A percentile compares a stretch with the other conserved stretches of the same genome.
Evolutionary conservation across 2,888 invertebrate species (phyloP).

Genomic region (Metallyticus violacea): DNA sequence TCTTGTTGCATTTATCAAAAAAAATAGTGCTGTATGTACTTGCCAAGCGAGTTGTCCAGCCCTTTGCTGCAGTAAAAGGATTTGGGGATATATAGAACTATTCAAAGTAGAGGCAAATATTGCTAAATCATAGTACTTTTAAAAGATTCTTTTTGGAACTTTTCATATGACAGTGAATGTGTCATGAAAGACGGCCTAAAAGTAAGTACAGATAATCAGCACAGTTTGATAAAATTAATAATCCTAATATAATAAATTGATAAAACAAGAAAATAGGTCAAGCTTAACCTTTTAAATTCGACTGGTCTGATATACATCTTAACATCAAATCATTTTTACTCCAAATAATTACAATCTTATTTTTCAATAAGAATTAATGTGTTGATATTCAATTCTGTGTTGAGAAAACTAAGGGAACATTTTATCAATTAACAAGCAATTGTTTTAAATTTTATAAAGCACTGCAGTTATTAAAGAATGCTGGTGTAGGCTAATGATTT

Average conservation of each 20-base stretch:
- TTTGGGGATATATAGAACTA: too few species aligned
- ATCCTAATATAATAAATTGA: not conserved
- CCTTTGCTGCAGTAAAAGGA: not conserved
- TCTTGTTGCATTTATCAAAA: not conserved
- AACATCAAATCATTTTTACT: not conserved
- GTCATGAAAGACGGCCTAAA: not conserved
- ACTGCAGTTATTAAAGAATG: not conserved
- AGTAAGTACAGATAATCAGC: not conserved
- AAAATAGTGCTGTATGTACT: not conserved
- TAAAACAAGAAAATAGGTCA: not conserved
- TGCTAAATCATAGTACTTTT: too few species aligned
- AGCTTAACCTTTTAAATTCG: too few species aligned
- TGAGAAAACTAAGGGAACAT: not conserved
- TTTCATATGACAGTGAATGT: not conserved
- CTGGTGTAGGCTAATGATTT: not conserved
- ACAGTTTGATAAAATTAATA: too few species aligned
- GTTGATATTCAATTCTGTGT: too few species aligned
- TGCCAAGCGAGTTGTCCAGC: not conserved
- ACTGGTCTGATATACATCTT: not conserved
- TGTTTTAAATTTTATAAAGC: not conserved
- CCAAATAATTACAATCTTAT: not conserved
- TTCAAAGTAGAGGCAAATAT: not conserved
- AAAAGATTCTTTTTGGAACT: not conserved
- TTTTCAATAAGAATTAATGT: not conserved
- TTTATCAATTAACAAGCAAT: too few species aligned